A percentile compares a stretch with the other conserved stretches of the same genome.
Conservation (phyloP, 1,140 invertebrate species). For the Magallana gigas region DNA sequence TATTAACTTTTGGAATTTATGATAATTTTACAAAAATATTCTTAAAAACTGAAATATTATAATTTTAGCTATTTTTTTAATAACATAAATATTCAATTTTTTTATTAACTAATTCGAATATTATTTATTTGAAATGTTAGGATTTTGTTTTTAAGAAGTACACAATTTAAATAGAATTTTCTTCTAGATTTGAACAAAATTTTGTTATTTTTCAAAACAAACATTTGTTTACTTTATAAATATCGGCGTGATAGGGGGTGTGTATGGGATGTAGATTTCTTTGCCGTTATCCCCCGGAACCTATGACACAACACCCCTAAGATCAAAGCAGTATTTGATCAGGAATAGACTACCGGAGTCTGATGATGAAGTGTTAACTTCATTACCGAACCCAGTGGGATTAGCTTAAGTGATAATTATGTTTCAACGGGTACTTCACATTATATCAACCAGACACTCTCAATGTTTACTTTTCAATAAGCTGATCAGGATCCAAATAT, state of each 20-base stretch:
- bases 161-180: not conserved
- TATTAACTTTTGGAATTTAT: not conserved
- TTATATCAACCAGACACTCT: not conserved
- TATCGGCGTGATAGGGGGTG: not conserved
- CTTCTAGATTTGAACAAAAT: no score
- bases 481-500: not conserved
- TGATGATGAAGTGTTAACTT: constrained; percentile 9
- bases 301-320: not conserved
- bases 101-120: not conserved
- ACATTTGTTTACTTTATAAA: not conserved
- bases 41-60: not conserved
- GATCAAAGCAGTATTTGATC: constrained; percentile 2
- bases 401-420: constrained; percentile 35
- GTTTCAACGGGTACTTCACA: constrained; percentile 5
- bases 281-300: not conserved
- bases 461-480: not conserved
- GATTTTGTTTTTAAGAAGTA: not conserved
- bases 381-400: not conserved
- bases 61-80: not conserved
- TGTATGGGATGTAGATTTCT: not conserved
- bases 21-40: constrained; percentile 5
- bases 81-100: not conserved
- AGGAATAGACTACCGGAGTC: constrained; percentile 27
- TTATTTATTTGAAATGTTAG: not conserved
- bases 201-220: no score